Conservation (phyloP, 2,113 vertebrate species). For the Muntiacus muntjak region DNA sequence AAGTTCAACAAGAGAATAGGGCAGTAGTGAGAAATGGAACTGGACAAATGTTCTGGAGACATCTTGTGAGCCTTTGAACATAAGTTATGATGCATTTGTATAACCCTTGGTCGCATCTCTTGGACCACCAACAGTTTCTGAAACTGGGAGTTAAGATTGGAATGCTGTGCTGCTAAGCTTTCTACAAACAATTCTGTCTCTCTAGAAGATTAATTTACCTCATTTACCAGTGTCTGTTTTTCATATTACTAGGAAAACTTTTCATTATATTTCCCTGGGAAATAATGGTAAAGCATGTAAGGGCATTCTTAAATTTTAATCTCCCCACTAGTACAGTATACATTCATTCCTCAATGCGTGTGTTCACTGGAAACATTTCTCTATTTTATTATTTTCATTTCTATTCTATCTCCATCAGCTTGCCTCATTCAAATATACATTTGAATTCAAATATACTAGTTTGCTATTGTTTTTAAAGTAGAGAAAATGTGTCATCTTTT, state of each 20-base stretch:
- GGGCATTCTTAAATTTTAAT: not conserved
- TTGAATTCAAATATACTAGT: not conserved
- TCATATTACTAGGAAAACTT: not conserved
- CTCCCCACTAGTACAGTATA: not conserved
- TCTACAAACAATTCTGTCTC: not conserved
- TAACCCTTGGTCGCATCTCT: not conserved
- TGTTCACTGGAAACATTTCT: not conserved
- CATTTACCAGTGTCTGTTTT: not conserved
- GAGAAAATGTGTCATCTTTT: not conserved
- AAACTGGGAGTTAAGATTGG: not conserved
- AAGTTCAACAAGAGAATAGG: not conserved
- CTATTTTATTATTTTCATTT: not conserved
- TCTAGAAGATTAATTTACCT: not conserved
- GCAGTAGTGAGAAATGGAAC: not conserved
- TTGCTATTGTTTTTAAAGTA: not conserved
- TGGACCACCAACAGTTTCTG: not conserved
- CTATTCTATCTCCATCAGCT: not conserved
- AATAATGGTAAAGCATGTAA: not conserved
- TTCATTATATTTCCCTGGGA: not conserved
- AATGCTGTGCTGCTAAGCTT: not conserved
- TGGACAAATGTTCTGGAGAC: not conserved
- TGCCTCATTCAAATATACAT: not conserved
- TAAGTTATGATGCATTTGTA: not conserved
- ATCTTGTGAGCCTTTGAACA: not conserved
- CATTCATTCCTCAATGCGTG: not conserved